Percentiles rank a stretch among this genome's conserved stretches.
Evolutionary conservation across 2,797 vertebrate genomes (phyloP).

Genomic region (Scyliorhinus canicula): DNA sequence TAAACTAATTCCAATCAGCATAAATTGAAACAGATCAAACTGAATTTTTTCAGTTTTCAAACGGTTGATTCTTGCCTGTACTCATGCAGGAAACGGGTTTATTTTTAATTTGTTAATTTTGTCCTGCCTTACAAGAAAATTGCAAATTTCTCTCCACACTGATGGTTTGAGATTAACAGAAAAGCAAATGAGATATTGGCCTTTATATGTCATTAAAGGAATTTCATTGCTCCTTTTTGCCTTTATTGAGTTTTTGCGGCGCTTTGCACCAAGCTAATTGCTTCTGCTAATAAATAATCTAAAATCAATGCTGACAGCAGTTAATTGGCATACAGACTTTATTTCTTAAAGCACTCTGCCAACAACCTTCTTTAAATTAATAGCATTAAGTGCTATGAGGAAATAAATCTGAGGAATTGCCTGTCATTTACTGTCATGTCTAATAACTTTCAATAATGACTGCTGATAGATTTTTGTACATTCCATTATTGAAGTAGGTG

Average conservation of each 20-base stretch:
- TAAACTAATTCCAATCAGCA: conserved; percentile 30
- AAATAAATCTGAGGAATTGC: conserved; percentile 99
- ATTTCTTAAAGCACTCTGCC: conserved; percentile 85
- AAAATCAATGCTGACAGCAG: conserved; percentile 79
- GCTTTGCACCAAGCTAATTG: conserved; percentile 70
- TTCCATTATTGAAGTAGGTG: conserved; percentile 98
- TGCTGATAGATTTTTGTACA: conserved; percentile 99
- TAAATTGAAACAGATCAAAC: conserved; percentile 35
- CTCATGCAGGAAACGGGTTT: conserved; percentile 9
- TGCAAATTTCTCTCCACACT: conserved; percentile 41
- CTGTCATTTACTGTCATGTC: conserved; percentile 99
- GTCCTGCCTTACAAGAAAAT: conserved; percentile 41
- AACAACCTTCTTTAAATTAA: conserved; percentile 97
- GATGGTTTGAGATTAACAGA: conserved; percentile 36
- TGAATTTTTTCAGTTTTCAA: conserved; percentile 31
- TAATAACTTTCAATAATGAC: conserved; percentile 99
- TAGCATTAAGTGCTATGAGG: conserved; percentile 86
- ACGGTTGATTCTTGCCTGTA: conserved; percentile 22
- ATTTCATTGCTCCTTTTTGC: conserved; percentile 58
- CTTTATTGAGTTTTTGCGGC: conserved; percentile 66
- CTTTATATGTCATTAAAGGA: conserved; percentile 59
- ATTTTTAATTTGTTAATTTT: conserved; percentile 39
- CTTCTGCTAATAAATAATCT: conserved; percentile 84
- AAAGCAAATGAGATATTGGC: conserved; percentile 49
- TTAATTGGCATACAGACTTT: conserved; percentile 90